A percentile compares a stretch with the other conserved stretches of the same genome.
phyloP scores from a whole-genome alignment of 2,797 vertebrate genomes.

The Scleropages formosus region DNA sequence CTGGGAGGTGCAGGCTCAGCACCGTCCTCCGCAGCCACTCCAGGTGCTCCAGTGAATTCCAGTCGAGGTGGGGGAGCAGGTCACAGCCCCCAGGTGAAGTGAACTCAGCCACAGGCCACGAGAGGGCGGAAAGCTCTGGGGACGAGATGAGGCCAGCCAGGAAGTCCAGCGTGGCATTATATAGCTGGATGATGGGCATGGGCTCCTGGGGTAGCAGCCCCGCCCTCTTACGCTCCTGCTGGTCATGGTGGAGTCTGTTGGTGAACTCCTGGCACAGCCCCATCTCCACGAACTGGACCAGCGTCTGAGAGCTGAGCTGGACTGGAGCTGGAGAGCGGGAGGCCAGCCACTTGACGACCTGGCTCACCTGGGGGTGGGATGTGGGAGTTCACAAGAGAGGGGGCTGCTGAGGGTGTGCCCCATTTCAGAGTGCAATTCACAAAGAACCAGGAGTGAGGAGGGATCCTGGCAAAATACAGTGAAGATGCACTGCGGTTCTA shows the following conservation, averaged over 20 bases:
- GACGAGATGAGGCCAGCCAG: slow-evolving; percentile 75
- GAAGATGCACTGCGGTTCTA: slow-evolving; percentile 48
- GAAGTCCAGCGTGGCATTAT: slow-evolving; percentile 79
- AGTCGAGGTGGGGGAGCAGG: slow-evolving; percentile 78
- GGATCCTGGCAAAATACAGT: not conserved
- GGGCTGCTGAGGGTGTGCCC: too few species aligned
- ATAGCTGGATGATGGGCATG: slow-evolving; percentile 73
- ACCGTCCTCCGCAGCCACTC: slow-evolving; percentile 81
- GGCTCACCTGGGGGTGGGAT: slow-evolving; percentile 62
- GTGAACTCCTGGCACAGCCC: slow-evolving; percentile 77
- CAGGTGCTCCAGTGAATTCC: slow-evolving; percentile 80
- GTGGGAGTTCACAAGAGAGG: not conserved
- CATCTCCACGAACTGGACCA: slow-evolving; percentile 80
- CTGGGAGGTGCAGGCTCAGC: slow-evolving; percentile 82
- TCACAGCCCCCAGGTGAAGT: slow-evolving; percentile 63
- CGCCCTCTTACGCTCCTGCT: slow-evolving; percentile 66
- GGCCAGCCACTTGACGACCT: slow-evolving; percentile 80
- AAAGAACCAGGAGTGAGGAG: too few species aligned
- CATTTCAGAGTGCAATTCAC: not conserved
- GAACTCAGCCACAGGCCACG: slow-evolving; percentile 88
- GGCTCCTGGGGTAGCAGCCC: slow-evolving; percentile 76
- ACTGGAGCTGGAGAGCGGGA: slow-evolving; percentile 66
- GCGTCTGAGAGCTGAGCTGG: slow-evolving; percentile 76
- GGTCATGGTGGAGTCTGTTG: slow-evolving; percentile 72
- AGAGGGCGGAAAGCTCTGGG: slow-evolving; percentile 71